Conservation (phyloP, 1,140 invertebrate species). For the Diorhabda carinulata region DNA sequence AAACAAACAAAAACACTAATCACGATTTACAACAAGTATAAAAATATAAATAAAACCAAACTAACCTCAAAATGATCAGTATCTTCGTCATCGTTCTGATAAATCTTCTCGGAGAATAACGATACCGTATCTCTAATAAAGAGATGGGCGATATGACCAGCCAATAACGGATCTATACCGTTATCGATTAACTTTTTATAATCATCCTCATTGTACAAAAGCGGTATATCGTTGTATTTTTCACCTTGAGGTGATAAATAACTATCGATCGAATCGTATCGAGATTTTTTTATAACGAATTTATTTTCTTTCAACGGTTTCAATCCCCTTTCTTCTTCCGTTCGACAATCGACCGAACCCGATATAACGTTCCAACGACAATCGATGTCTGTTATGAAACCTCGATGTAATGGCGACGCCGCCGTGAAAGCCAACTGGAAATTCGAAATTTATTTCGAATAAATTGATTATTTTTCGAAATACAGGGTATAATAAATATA, state of each 20-base stretch:
- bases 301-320: conserved; percentile 69
- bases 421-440: conserved; percentile 88
- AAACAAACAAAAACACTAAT: background rate
- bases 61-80: conserved; percentile 97
- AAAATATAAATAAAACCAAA: conserved; percentile 8
- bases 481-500: too few species aligned
- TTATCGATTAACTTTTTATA: conserved; percentile 78
- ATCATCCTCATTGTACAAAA: conserved; percentile 82
- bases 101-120: conserved; percentile 91
- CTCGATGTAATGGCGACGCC: conserved; percentile 90
- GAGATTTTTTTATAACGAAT: conserved; percentile 90
- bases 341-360: conserved; percentile 93
- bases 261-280: conserved; percentile 97
- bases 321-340: conserved; percentile 86
- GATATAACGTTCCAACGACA: conserved; percentile 96
- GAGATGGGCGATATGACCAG: conserved; percentile 94
- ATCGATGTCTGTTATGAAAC: conserved; percentile 91
- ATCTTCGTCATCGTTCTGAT: conserved; percentile 91
- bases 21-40: background rate
- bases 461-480: too few species aligned
- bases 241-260: conserved; percentile 87
- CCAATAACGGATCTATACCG: conserved; percentile 86
- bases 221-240: conserved; percentile 87
- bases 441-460: background rate
- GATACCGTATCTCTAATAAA: conserved; percentile 98